Evolutionary conservation across 2,888 invertebrate species (phyloP), one percentile per base, ranked within the genome.

Genomic region (Drosophila ochracea): DNA sequence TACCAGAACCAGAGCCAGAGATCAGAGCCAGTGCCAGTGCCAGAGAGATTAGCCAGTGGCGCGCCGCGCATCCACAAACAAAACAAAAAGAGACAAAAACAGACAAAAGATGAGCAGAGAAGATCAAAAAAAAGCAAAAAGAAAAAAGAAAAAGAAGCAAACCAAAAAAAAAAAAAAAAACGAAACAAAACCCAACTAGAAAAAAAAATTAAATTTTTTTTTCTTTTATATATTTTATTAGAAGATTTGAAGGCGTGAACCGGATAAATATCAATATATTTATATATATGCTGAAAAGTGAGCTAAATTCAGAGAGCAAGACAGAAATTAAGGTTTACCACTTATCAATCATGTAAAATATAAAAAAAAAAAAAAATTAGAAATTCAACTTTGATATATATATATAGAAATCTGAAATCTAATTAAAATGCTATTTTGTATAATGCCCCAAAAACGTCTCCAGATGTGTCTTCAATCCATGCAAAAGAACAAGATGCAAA

Each of bases 391-490:
- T 49, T 73, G 64, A 60, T 73, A 64, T 13, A 69, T 25, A 25
- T 59, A 43, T 35, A 47, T 19, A 53, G 33, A 60, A 28, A 37
- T 19, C 16, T 30, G 25, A 49, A 35, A 57, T 35, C 30, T 50
- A 54, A 66, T 66, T 65, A 65, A 78, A 77, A 62, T 37, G 25
- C 52, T 52, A 64, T 49, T 41, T 52, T 68, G 50, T 63, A 28
- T 37, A 55, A 61, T 63, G 47, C 33, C 21, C 21, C 11, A 21
- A 43, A 43, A 21, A 43, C 11, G 9, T 35, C 31, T 53, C 16
- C 41, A 63, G 61, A 68, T 64, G 55, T 63, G 70, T 79, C 63
- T 60, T 52, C 67, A 62, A 77, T 75, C 70, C 39, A 60, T 67
- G 67, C 55, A 33, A 21, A 57, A 39, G 31, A 31, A 11, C 2